Evolutionary conservation across 1,140 invertebrate species (phyloP), one percentile per base, ranked within the genome.

Genomic region (Adoxophyes honmai): DNA sequence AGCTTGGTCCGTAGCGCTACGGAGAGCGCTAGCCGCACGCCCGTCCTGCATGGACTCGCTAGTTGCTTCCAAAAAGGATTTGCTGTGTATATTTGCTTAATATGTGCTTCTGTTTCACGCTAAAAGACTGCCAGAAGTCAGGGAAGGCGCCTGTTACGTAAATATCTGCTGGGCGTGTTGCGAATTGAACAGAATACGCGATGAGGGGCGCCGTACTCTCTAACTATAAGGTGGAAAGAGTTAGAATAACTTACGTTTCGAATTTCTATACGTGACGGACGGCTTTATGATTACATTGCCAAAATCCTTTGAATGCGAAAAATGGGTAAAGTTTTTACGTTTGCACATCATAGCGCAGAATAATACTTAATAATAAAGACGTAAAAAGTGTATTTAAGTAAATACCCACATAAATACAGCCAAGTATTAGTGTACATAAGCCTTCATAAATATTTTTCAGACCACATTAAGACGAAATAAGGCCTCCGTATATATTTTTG

Each of bases 121-220:
- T 56, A 65, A 70, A 67, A 73, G 65, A 74, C 68, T 76, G 78
- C 75, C 77, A 83, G 75, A 69, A 83, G 77, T 78, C 75, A 80
- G 76, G 68, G 71, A 68, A 77, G 77, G 69, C 79, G 82, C 75
- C 74, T 86, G 79, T 84, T 85, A 85, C 81, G 80, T 85, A 86
- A 86, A 88, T 84, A 86, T 80, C 75, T 78, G 72, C 71, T 75
- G 74, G 82, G 82, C 77, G 85, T 85, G 81, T 86, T 80, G 79
- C 73, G 85, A 85, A 86, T 86, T 74, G 82, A 77, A 78, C 75
- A 73, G 85, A 86, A 86, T 88, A 88, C 75, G 70, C 73, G 79
- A 86, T 84, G 78, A 86, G 85, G 79, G 75, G 79, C 11, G 53
- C 73, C 70, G 73, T 80, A 81, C 52, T 53, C 21, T 73, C 68